Evolutionary conservation across 2,113 vertebrate genomes (phyloP).

Genomic region (Meriones unguiculatus): DNA sequence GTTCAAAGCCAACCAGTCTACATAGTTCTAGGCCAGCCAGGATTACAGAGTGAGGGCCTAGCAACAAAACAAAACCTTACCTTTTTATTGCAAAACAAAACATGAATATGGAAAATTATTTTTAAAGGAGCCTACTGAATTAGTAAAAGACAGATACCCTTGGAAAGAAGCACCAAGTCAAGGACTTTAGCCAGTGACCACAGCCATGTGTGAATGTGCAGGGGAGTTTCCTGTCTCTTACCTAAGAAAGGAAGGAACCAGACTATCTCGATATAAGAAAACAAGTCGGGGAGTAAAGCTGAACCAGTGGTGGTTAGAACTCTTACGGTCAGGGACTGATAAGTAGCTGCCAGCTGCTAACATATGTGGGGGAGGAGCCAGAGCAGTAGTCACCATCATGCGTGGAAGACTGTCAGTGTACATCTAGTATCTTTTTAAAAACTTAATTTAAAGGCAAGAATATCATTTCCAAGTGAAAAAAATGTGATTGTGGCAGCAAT

Average conservation of each 20-base stretch:
- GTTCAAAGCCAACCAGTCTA: not conserved
- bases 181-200: not conserved
- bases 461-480: constrained; percentile 7
- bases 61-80: not conserved
- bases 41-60: not conserved
- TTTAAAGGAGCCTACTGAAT: constrained; percentile 22
- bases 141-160: constrained; percentile 23
- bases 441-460: not conserved
- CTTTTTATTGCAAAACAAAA: constrained; percentile 55
- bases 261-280: not conserved
- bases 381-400: no score
- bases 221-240: not conserved
- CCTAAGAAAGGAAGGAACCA: constrained; percentile 17
- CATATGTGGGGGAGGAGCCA: not conserved
- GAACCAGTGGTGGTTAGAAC: not conserved
- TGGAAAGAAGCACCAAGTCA: not conserved
- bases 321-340: not conserved
- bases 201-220: not conserved
- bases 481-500: not conserved
- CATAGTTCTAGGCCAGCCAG: not conserved
- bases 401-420: not conserved
- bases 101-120: not conserved
- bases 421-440: not conserved
- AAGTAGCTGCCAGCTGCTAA: not conserved
- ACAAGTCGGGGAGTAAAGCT: not conserved